Percentiles rank a stretch among this genome's conserved stretches.
These are phyloP conservation scores for Sebastes matsubarae DNA, from an alignment of 2,797 vertebrate genomes.

Conservation along the genomic window DNA sequence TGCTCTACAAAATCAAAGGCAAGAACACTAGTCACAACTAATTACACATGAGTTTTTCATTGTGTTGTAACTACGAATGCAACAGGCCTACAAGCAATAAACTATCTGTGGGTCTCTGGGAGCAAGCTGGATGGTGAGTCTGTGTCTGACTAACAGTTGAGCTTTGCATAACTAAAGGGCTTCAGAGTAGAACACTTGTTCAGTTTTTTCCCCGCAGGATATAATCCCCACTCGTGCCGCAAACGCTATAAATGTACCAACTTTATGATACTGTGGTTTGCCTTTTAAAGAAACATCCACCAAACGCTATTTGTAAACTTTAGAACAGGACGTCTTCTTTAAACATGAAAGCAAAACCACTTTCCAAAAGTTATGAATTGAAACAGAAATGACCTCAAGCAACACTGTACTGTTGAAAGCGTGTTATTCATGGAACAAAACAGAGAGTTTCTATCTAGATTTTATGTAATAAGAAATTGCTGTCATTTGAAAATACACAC, in stretches of 20 bases:
- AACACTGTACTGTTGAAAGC: not conserved
- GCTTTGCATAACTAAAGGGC: constrained; percentile 3
- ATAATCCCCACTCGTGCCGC: not conserved
- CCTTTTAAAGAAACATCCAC: constrained; percentile 2
- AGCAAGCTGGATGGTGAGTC: not conserved
- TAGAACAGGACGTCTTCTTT: not conserved
- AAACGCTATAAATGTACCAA: constrained; percentile 1
- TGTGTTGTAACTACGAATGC: not conserved
- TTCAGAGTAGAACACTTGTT: not conserved
- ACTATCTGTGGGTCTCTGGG: not conserved
- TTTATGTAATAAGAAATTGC: not conserved
- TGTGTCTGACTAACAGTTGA: constrained; percentile 1
- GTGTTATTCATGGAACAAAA: constrained; percentile 4
- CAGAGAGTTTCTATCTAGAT: not conserved
- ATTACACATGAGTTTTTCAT: not conserved
- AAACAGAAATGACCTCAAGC: not conserved
- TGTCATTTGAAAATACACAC: not conserved
- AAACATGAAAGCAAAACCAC: not conserved
- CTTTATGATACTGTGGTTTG: constrained; percentile 10
- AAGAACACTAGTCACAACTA: not conserved
- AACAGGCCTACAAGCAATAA: not conserved
- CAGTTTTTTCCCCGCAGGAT: not conserved
- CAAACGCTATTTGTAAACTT: constrained; percentile 9
- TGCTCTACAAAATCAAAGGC: not conserved
- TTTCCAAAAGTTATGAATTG: not conserved